These are phyloP conservation scores for Alfaro cultratus DNA, from an alignment of 2,797 vertebrate genomes.

Conservation along the genomic window DNA sequence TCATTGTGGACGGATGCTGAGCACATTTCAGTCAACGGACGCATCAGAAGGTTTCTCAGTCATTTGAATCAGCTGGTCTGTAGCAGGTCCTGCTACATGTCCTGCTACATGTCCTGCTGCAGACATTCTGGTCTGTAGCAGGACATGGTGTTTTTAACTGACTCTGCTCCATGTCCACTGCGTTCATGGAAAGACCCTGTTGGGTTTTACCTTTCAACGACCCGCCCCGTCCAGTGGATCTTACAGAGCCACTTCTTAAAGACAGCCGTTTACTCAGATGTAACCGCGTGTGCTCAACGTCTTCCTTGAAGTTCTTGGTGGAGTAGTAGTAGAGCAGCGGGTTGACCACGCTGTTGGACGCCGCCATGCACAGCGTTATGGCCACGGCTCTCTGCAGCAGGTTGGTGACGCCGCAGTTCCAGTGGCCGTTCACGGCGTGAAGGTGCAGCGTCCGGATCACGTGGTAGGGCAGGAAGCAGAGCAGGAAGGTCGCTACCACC, in stretches of 20 bases:
- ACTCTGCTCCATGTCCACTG: background rate
- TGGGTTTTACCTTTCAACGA: no score
- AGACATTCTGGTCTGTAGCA: background rate
- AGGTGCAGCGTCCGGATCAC: slow-evolving; percentile 69
- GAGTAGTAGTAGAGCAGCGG: slow-evolving; percentile 80
- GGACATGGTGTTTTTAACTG: background rate
- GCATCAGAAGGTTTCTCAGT: background rate
- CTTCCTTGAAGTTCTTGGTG: slow-evolving; percentile 64
- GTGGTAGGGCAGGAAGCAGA: slow-evolving; percentile 81
- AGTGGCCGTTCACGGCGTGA: slow-evolving; percentile 24
- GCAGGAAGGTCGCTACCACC: slow-evolving; percentile 72
- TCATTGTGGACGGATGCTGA: background rate
- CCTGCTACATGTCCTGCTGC: no score
- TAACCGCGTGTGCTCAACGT: slow-evolving; percentile 5
- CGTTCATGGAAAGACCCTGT: fast-evolving
- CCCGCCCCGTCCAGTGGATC: background rate
- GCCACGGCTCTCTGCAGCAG: slow-evolving; percentile 59
- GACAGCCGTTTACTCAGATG: background rate
- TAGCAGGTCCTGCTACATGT: background rate
- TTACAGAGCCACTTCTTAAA: background rate
- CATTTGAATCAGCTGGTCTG: background rate
- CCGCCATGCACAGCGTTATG: slow-evolving; percentile 74
- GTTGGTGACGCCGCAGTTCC: slow-evolving; percentile 30
- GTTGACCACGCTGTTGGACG: slow-evolving; percentile 76
- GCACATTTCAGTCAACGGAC: background rate